A percentile compares a stretch with the other conserved stretches of the same genome.
These are phyloP conservation scores for Aix galericulata DNA, from an alignment of 2,113 vertebrate genomes.

Conservation along the genomic window DNA sequence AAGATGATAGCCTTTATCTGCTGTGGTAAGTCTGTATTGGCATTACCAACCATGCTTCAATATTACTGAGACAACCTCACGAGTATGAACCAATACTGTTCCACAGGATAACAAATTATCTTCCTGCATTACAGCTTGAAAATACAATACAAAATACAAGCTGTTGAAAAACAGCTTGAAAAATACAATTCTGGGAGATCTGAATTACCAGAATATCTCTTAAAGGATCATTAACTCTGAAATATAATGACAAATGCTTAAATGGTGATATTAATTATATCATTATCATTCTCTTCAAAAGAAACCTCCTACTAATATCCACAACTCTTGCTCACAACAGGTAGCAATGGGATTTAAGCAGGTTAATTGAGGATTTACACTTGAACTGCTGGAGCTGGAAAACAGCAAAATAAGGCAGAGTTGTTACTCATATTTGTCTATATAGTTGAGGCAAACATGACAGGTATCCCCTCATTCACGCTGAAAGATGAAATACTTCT, in stretches of 20 bases:
- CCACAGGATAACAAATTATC: background rate
- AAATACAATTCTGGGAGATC: background rate
- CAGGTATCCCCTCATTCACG: background rate
- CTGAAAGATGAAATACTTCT: background rate
- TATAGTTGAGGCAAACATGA: background rate
- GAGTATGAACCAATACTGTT: background rate
- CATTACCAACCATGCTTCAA: background rate
- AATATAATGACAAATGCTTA: constrained; percentile 12
- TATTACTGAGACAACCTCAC: background rate
- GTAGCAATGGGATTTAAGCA: background rate
- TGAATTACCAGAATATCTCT: background rate
- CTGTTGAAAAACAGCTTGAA: background rate
- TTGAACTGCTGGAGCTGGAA: background rate
- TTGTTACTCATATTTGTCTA: background rate
- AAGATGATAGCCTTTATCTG: background rate
- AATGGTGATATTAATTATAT: constrained; percentile 24
- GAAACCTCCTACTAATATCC: background rate
- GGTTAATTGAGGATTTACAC: background rate
- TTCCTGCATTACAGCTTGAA: background rate
- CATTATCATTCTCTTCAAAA: background rate
- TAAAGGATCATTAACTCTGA: constrained; percentile 25
- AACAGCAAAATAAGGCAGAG: background rate
- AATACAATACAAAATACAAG: background rate
- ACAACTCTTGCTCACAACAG: background rate
- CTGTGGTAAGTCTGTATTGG: background rate